These are phyloP conservation scores for Danio tinwini DNA, from an alignment of 2,797 vertebrate genomes.

Conservation along the genomic window DNA sequence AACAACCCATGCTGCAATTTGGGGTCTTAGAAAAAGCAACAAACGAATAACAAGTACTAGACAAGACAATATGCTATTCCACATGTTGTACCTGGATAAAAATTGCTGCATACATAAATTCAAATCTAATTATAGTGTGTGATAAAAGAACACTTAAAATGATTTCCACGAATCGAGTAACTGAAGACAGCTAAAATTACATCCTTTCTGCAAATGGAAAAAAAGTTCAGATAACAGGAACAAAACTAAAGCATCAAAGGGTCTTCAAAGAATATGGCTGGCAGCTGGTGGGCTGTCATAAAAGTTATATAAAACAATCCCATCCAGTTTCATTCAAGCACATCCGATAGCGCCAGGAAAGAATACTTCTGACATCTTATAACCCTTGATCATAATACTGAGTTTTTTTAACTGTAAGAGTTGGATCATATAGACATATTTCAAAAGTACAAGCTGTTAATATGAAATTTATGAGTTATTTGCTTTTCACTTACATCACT, in stretches of 20 bases:
- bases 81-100: no score
- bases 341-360: neutral
- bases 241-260: conserved; percentile 29
- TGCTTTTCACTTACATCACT: neutral
- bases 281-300: conserved; percentile 31
- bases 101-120: neutral
- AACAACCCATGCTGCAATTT: no score
- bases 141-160: neutral
- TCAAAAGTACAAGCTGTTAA: conserved; percentile 17
- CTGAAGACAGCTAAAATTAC: neutral
- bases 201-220: conserved; percentile 18
- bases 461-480: conserved; percentile 15
- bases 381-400: neutral
- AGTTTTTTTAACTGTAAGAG: neutral
- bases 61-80: no score
- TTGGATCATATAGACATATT: conserved; percentile 4
- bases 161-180: conserved; percentile 10
- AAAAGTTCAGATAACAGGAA: conserved; percentile 35
- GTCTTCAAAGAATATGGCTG: conserved; percentile 10
- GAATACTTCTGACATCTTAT: neutral
- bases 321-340: conserved; percentile 5
- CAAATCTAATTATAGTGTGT: neutral
- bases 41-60: no score
- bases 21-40: no score
- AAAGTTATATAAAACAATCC: conserved; percentile 3